These are phyloP conservation scores for Drosophila nannoptera DNA, from an alignment of 1,140 invertebrate genomes.

Conservation along the genomic window DNA sequence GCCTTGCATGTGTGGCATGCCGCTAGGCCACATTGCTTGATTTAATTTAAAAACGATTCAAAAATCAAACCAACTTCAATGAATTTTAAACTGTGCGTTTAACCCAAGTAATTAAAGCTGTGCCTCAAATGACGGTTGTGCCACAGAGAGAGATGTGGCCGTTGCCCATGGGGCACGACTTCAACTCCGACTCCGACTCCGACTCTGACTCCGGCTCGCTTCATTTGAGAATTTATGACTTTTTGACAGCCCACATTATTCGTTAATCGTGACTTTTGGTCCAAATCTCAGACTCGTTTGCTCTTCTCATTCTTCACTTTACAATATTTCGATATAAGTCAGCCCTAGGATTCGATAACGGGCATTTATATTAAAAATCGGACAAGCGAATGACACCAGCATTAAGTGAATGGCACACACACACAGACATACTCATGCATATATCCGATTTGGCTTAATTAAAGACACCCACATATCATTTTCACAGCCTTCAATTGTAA, in stretches of 20 bases:
- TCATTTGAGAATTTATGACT: slow-evolving; percentile 76
- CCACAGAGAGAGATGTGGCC: slow-evolving; percentile 9
- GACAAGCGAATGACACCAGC: slow-evolving; percentile 72
- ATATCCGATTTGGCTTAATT: slow-evolving; percentile 46
- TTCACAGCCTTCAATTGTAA: slow-evolving; percentile 18
- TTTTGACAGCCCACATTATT: slow-evolving; percentile 77
- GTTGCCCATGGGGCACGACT: slow-evolving; percentile 36
- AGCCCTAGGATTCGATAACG: slow-evolving; percentile 52
- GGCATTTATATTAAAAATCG: slow-evolving; percentile 58
- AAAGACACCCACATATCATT: slow-evolving; percentile 60
- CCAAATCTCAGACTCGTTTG: slow-evolving; percentile 46
- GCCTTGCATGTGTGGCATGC: slow-evolving; percentile 5
- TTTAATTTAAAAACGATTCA: slow-evolving; percentile 77
- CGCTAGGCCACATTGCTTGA: slow-evolving; percentile 47
- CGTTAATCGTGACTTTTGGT: slow-evolving; percentile 75
- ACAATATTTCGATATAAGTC: neutral
- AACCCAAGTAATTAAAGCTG: slow-evolving; percentile 73
- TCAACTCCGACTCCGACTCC: slow-evolving; percentile 16
- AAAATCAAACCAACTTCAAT: slow-evolving; percentile 68
- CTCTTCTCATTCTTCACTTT: neutral
- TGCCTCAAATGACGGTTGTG: slow-evolving; percentile 45
- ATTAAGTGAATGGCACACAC: slow-evolving; percentile 30
- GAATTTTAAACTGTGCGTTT: slow-evolving; percentile 71
- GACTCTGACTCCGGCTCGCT: slow-evolving; percentile 26
- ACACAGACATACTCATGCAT: too few species aligned